Evolutionary conservation across 1,140 invertebrate genomes (phyloP).

Genomic region (Megalopta genalis): DNA sequence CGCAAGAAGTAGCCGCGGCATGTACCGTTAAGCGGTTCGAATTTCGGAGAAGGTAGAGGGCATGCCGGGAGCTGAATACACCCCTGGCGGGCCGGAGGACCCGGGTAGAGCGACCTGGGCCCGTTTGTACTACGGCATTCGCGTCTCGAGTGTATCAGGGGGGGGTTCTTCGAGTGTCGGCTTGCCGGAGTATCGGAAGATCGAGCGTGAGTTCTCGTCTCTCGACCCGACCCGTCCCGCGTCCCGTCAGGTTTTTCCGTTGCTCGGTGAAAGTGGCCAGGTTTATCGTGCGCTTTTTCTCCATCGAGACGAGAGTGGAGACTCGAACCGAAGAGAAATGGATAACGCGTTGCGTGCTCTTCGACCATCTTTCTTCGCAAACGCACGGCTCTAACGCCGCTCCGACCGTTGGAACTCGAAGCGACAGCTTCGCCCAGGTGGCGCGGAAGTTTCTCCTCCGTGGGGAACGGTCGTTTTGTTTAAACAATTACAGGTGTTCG

Average conservation of each 20-base stretch:
- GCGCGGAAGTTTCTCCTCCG: slow-evolving; percentile 20
- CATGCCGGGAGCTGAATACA: neutral
- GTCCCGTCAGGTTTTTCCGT: slow-evolving; percentile 1
- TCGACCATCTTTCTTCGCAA: slow-evolving; percentile 3
- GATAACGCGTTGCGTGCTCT: neutral
- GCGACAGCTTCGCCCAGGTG: slow-evolving; percentile 46
- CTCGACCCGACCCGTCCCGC: no score
- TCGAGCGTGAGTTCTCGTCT: slow-evolving; percentile 1
- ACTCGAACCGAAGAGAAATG: neutral
- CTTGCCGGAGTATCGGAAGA: slow-evolving; percentile 9
- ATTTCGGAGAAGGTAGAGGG: slow-evolving; percentile 7
- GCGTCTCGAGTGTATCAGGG: slow-evolving; percentile 56
- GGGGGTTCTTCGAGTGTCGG: slow-evolving; percentile 51
- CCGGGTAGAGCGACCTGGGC: slow-evolving; percentile 53
- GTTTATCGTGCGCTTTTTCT: neutral
- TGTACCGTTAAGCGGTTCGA: neutral
- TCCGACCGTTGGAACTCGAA: neutral
- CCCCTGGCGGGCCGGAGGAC: slow-evolving; percentile 41
- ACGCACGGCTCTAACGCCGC: neutral
- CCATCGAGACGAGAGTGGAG: slow-evolving; percentile 3
- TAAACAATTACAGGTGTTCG: slow-evolving; percentile 1
- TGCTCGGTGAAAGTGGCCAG: slow-evolving; percentile 48
- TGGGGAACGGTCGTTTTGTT: slow-evolving; percentile 13
- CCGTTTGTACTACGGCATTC: slow-evolving; percentile 58
- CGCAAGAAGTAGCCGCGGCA: neutral